Base-by-base conservation (phyloP, 1,140 invertebrate genomes). In the Leucophenga varia region DNA sequence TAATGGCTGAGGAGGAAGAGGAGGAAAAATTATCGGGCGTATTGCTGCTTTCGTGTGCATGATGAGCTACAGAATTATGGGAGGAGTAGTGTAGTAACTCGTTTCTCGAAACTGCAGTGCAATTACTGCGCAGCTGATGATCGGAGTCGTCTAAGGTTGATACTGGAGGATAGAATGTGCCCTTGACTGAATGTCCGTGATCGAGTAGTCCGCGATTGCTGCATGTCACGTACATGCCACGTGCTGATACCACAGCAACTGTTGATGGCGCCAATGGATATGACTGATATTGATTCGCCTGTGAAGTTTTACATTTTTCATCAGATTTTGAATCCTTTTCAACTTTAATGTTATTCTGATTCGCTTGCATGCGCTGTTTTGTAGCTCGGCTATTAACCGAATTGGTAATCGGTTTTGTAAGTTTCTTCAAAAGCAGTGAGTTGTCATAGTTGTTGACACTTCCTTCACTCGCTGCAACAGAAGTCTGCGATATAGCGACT, bases 201-300 rank as follows among this genome's bases (percentile, higher is more conserved):
- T 89, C 87, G 14, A 88, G 81, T 42, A 86, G 79, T 35, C 86
- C 87, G 39, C 86, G 85, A 72, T 88, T 90, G 35, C 87, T 88
- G 73, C 88, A 90, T 78, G 89, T 90, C 32, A 91, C 88, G 75
- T 91, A 89, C 86, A 91, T 88, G 9, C 88, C 89, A 55, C 90
- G 89, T 1, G 86, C 86, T 1, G 88, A 87, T 10, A 88, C 87
- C 47, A 90, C 63, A 13, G 72, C 64, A 43, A 72, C 60, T 0
- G 72, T 63, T 14, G 72, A 55, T 38, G 60, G 37, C 2, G 52
- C 54, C 43, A 73, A 40, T 1, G 70, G 63, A 56, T 73, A 68
- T 7, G 61, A 48, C 8, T 57, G 49, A 30, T 65, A 72, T 2
- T 59, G 36, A 13, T 49, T 53, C 6, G 13, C 25, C 40, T 59